Evolutionary conservation across 2,888 invertebrate genomes (phyloP).

Genomic region (Drosophila paranaensis): DNA sequence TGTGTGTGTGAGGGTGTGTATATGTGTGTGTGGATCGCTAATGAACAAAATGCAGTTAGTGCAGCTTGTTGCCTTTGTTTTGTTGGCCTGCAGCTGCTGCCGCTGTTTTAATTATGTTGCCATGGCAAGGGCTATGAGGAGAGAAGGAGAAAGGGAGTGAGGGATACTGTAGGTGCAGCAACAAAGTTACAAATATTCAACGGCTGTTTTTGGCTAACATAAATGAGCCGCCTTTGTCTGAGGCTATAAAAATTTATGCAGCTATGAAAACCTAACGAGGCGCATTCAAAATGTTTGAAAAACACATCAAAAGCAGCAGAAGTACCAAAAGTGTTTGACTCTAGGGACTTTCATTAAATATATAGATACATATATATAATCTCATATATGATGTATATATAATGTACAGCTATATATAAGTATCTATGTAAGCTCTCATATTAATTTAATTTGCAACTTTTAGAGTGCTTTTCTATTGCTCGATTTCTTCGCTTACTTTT

Average conservation of each 20-base stretch:
- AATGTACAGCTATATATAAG: neutral
- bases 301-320: conserved; percentile 11
- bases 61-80: conserved; percentile 52
- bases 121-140: neutral
- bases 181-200: conserved; percentile 57
- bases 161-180: neutral
- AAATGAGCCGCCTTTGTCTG: conserved; percentile 57
- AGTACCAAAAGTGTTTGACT: neutral
- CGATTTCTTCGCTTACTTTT: neutral
- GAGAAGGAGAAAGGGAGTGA: neutral
- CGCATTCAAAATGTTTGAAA: conserved; percentile 44
- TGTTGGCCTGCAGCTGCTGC: conserved; percentile 48
- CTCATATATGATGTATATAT: neutral
- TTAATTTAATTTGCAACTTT: neutral
- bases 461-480: neutral
- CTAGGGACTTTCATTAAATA: neutral
- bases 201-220: conserved; percentile 42
- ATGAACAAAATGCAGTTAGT: conserved; percentile 63
- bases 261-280: conserved; percentile 59
- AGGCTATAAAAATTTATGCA: conserved; percentile 49
- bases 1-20: conserved; percentile 5
- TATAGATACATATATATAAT: neutral
- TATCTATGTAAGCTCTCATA: neutral
- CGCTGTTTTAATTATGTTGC: conserved; percentile 56
- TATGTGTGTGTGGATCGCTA: conserved; percentile 43